A percentile compares a stretch with the other conserved stretches of the same genome.
phyloP scores from a whole-genome alignment of 2,888 invertebrate species.

The Drosophila cracens region DNA sequence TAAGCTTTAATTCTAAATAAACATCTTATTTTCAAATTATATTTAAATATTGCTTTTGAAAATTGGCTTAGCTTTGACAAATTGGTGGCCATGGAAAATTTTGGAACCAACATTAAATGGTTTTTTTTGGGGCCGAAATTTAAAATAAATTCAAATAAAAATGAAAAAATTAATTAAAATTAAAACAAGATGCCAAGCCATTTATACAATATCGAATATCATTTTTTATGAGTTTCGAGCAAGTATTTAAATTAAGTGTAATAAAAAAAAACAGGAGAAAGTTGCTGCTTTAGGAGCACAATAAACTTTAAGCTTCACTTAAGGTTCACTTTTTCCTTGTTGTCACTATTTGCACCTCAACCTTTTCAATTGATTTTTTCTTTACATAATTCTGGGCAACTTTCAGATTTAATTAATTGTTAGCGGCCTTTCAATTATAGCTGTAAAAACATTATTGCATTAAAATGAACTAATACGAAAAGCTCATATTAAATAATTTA shows the following conservation, averaged over 20 bases:
- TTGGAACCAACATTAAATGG: background rate
- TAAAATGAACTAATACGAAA: background rate
- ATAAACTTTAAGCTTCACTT: background rate
- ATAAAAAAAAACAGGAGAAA: background rate
- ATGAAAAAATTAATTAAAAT: background rate
- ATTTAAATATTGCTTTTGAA: background rate
- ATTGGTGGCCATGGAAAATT: background rate
- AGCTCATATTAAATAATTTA: constrained; percentile 42
- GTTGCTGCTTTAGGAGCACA: background rate
- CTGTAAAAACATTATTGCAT: background rate
- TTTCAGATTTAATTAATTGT: background rate
- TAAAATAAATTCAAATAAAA: background rate
- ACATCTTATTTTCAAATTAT: background rate
- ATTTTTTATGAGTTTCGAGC: background rate
- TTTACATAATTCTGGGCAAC: background rate
- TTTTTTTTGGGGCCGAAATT: background rate
- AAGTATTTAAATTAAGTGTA: background rate
- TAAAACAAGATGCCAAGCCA: background rate
- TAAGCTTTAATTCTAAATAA: background rate
- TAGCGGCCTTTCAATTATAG: background rate
- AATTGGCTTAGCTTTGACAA: background rate
- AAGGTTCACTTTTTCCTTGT: too few species aligned
- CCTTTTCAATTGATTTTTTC: background rate
- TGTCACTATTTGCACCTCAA: rapidly evolving
- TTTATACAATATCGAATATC: background rate